A percentile compares a stretch with the other conserved stretches of the same genome.
These are phyloP conservation scores for Sapayoa aenigma DNA, from an alignment of 2,113 vertebrate species.

Conservation along the genomic window DNA sequence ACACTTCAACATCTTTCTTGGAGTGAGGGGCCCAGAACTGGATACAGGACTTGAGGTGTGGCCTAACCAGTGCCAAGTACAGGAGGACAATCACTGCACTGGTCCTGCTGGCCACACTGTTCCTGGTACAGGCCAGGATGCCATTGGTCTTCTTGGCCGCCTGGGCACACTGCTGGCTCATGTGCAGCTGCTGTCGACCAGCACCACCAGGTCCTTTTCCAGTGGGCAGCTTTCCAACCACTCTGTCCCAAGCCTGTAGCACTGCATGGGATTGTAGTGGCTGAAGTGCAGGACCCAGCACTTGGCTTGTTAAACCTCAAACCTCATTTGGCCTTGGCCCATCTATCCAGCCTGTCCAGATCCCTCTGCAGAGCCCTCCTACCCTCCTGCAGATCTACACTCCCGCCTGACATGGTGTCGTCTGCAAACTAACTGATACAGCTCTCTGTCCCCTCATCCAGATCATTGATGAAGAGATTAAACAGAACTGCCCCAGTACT, in stretches of 20 bases:
- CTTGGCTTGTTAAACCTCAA: too few relatives aligned
- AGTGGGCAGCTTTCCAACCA: background rate
- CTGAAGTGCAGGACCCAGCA: too few relatives aligned
- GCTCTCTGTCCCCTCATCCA: too few relatives aligned
- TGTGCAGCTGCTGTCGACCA: background rate
- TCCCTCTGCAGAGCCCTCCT: too few relatives aligned
- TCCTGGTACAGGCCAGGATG: background rate
- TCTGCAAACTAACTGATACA: too few relatives aligned
- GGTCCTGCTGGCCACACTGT: background rate
- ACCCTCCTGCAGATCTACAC: too few relatives aligned
- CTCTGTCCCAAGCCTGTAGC: background rate
- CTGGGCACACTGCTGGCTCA: background rate
- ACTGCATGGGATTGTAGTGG: too few relatives aligned
- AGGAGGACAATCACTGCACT: background rate
- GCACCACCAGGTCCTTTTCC: background rate
- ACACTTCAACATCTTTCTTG: background rate
- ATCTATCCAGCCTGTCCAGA: too few relatives aligned
- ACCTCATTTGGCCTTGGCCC: too few relatives aligned
- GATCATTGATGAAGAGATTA: too few relatives aligned
- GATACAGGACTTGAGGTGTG: background rate
- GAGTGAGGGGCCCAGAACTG: background rate
- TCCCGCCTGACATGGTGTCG: too few relatives aligned
- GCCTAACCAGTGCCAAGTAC: background rate
- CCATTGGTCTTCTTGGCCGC: background rate
- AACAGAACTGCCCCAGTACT: too few relatives aligned